Evolutionary conservation across 2,113 vertebrate species (phyloP).

Genomic region (Neoarius graeffei): DNA sequence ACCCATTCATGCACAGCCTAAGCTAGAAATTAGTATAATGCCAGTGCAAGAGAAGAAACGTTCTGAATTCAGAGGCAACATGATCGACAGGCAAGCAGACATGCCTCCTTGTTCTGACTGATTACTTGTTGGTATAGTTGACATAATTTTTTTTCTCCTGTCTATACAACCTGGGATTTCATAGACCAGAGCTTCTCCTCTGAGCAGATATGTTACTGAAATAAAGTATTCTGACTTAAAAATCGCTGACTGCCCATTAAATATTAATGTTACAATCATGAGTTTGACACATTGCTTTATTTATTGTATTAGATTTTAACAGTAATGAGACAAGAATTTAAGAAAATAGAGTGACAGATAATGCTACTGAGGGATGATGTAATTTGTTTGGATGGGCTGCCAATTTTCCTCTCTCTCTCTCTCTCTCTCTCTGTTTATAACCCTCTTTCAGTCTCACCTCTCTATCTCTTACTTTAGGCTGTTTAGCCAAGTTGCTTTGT

Average conservation of each 20-base stretch:
- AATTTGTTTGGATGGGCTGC: not conserved
- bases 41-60: not conserved
- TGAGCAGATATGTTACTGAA: not conserved
- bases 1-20: not conserved
- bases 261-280: not conserved
- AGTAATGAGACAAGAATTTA: not conserved
- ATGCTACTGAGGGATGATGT: not conserved
- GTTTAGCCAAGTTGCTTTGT: not conserved
- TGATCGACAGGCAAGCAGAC: not conserved
- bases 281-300: not conserved
- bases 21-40: not conserved
- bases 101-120: not conserved
- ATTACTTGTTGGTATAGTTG: not conserved
- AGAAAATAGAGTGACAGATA: not conserved
- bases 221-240: not conserved
- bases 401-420: not conserved
- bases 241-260: not conserved
- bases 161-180: not conserved
- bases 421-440: not conserved
- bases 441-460: not conserved
- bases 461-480: not conserved
- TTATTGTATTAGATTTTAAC: not conserved
- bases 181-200: not conserved
- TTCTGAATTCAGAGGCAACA: not conserved
- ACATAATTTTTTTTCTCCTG: not conserved